Evolutionary conservation across 1,140 invertebrate genomes (phyloP).

Genomic region (Sinella curviseta): DNA sequence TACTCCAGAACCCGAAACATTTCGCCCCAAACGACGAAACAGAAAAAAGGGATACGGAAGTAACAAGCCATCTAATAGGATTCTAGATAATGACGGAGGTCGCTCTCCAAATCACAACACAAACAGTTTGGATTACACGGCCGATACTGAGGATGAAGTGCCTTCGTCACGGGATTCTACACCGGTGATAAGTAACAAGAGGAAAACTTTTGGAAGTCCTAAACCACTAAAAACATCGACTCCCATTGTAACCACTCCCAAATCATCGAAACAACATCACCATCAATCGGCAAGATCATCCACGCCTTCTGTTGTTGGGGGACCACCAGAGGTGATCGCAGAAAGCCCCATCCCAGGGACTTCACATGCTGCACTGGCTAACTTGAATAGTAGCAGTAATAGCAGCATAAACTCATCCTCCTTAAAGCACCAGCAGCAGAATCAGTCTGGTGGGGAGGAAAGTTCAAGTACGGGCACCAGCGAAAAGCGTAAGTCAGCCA

Average conservation of each 20-base stretch:
- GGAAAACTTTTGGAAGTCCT: slow-evolving; percentile 1
- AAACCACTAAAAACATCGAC: background rate
- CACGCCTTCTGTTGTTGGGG: background rate
- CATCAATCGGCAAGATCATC: background rate
- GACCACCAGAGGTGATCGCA: background rate
- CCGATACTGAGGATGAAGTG: slow-evolving; percentile 20
- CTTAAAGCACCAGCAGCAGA: background rate
- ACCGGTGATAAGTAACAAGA: background rate
- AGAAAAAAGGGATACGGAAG: background rate
- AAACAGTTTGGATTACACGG: slow-evolving; percentile 1
- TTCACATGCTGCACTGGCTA: background rate
- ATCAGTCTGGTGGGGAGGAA: slow-evolving; percentile 1
- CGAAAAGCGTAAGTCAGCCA: slow-evolving; percentile 10
- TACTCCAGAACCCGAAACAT: background rate
- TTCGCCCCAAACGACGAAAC: background rate
- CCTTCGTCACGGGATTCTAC: background rate
- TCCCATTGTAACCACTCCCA: background rate
- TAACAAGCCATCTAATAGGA: background rate
- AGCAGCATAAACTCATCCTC: background rate
- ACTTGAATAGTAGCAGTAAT: background rate
- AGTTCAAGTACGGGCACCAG: slow-evolving; percentile 13
- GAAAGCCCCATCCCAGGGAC: slow-evolving; percentile 15
- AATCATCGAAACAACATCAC: background rate
- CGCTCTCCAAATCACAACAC: slow-evolving; percentile 3
- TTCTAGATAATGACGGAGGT: background rate